phyloP scores from a whole-genome alignment of 2,797 vertebrate species.

The Chrosomus eos region DNA sequence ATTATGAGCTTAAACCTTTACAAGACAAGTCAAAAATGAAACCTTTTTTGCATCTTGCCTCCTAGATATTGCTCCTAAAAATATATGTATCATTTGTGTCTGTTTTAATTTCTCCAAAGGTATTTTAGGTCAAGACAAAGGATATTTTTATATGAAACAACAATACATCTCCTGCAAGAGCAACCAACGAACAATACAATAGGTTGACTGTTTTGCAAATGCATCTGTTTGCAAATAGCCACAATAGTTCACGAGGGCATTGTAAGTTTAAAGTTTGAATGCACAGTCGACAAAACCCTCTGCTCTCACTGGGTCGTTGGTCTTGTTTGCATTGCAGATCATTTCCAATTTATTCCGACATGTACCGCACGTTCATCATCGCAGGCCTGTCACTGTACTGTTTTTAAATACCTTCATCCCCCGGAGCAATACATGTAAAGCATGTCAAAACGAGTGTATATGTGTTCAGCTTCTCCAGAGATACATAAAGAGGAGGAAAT shows the following conservation, averaged over 20 bases:
- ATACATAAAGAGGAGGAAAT: conserved; percentile 60
- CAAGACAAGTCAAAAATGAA: neutral
- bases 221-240: conserved; percentile 16
- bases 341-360: conserved; percentile 74
- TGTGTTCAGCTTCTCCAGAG: conserved; percentile 72
- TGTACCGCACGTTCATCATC: conserved; percentile 70
- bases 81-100: neutral
- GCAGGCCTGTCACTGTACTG: conserved; percentile 65
- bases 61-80: neutral
- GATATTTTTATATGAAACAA: neutral
- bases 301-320: conserved; percentile 35
- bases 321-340: conserved; percentile 73
- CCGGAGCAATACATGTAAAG: conserved; percentile 73
- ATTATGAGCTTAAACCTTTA: neutral
- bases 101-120: neutral
- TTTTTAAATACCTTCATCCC: conserved; percentile 65
- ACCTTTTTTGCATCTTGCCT: neutral
- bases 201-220: conserved; percentile 6
- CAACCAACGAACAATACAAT: neutral
- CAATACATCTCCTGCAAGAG: neutral
- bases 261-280: conserved; percentile 31
- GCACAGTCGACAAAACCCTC: conserved; percentile 24
- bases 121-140: neutral
- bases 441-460: conserved; percentile 73
- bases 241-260: conserved; percentile 4